Conservation (phyloP, 2,113 vertebrate species). For the Epinephelus moara region DNA sequence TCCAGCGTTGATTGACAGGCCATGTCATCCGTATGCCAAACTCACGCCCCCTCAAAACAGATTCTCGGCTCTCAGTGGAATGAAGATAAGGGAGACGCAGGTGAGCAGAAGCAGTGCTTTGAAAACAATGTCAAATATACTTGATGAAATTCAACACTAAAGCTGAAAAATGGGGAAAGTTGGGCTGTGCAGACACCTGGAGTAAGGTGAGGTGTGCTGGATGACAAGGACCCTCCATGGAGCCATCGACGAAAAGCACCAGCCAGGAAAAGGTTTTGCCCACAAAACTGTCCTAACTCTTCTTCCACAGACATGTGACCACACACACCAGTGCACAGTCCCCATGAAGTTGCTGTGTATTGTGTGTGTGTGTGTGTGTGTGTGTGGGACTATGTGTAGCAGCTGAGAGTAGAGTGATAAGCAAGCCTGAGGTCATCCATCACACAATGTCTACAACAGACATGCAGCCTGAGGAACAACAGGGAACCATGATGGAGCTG, state of each 20-base stretch:
- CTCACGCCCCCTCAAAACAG: background rate
- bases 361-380: background rate
- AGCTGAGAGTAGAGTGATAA: constrained; percentile 3
- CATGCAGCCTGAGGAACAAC: constrained; percentile 23
- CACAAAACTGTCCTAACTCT: background rate
- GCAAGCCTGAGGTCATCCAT: constrained; percentile 35
- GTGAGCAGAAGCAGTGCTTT: constrained; percentile 8
- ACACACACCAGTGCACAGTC: background rate
- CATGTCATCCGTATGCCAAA: constrained; percentile 9
- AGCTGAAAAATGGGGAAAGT: background rate
- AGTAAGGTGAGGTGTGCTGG: too few relatives aligned
- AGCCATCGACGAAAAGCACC: background rate
- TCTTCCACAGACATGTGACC: background rate
- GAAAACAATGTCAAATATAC: constrained; percentile 1
- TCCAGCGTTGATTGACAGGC: constrained; percentile 37
- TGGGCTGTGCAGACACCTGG: background rate
- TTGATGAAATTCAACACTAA: background rate
- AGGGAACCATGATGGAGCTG: background rate
- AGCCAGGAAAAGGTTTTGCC: background rate
- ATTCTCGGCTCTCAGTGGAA: background rate
- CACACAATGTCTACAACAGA: constrained; percentile 22
- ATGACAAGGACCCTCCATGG: background rate
- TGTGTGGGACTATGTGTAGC: background rate
- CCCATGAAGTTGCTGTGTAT: background rate
- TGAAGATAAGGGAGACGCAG: background rate